Evolutionary conservation across 1,140 invertebrate genomes (phyloP).

Genomic region (Drosophila repletoides): DNA sequence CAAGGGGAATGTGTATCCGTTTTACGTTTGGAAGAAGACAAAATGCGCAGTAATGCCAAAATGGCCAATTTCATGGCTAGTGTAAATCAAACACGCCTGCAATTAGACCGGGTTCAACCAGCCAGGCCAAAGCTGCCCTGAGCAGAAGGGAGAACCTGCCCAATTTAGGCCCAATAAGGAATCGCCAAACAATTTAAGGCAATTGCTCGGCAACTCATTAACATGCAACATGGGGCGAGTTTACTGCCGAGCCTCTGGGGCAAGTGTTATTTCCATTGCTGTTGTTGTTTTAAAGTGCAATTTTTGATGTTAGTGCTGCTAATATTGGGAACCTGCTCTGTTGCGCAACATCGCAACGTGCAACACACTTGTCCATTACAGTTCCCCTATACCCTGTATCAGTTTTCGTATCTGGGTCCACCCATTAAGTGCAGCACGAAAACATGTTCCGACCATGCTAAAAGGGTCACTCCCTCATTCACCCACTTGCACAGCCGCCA

Average conservation of each 20-base stretch:
- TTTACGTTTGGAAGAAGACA: slow-evolving; percentile 58
- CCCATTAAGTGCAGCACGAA: slow-evolving; percentile 64
- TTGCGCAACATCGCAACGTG: slow-evolving; percentile 2
- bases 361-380: neutral
- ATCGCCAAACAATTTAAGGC: slow-evolving; percentile 61
- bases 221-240: slow-evolving; percentile 46
- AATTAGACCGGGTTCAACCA: slow-evolving; percentile 43
- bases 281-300: slow-evolving; percentile 4
- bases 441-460: slow-evolving; percentile 53
- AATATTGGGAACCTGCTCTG: slow-evolving; percentile 29
- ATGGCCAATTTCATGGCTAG: slow-evolving; percentile 75
- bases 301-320: slow-evolving; percentile 23
- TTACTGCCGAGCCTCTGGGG: neutral
- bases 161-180: slow-evolving; percentile 40
- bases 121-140: neutral
- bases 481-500: neutral
- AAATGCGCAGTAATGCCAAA: slow-evolving; percentile 62
- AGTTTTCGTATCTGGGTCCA: slow-evolving; percentile 53
- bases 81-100: slow-evolving; percentile 76
- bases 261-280: neutral
- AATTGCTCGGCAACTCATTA: slow-evolving; percentile 70
- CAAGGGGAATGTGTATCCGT: slow-evolving; percentile 61
- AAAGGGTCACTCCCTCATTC: slow-evolving; percentile 36
- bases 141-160: slow-evolving; percentile 26
- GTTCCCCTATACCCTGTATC: slow-evolving; percentile 6